Evolutionary conservation across 2,888 invertebrate species (phyloP).

Genomic region (Eustalomyia histrio): DNA sequence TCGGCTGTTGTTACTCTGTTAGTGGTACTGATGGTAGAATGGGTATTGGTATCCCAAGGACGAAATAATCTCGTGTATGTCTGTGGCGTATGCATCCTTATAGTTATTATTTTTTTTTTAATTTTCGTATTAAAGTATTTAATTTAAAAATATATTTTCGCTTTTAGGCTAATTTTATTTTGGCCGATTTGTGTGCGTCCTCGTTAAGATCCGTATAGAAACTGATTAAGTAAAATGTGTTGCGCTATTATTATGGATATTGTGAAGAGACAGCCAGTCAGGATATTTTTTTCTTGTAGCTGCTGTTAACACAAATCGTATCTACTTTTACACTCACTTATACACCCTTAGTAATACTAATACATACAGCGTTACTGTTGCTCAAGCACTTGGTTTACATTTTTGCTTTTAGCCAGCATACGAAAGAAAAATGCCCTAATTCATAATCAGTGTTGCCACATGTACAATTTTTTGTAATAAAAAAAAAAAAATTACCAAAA

Average conservation of each 20-base stretch:
- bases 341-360: neutral
- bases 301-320: conserved; percentile 53
- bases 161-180: conserved; percentile 45
- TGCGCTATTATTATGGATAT: conserved; percentile 71
- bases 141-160: conserved; percentile 21
- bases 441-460: too few species aligned
- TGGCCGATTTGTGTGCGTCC: conserved; percentile 66
- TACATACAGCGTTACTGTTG: conserved; percentile 14
- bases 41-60: conserved; percentile 81
- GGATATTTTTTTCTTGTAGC: conserved; percentile 61
- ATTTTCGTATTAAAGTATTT: conserved; percentile 20
- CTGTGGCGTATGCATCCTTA: conserved; percentile 78
- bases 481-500: too few species aligned
- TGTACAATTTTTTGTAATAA: too few species aligned
- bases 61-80: conserved; percentile 82
- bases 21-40: conserved; percentile 37
- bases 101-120: conserved; percentile 71
- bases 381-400: conserved; percentile 50
- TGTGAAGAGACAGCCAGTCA: conserved; percentile 65
- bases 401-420: conserved; percentile 16
- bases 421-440: conserved; percentile 37
- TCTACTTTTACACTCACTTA: conserved; percentile 12
- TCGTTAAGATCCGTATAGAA: conserved; percentile 74
- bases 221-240: conserved; percentile 72
- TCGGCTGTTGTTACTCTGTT: conserved; percentile 15